Percentiles rank a stretch among this genome's conserved stretches.
These are phyloP conservation scores for Willisornis vidua DNA, from an alignment of 2,113 vertebrate species.

Conservation along the genomic window DNA sequence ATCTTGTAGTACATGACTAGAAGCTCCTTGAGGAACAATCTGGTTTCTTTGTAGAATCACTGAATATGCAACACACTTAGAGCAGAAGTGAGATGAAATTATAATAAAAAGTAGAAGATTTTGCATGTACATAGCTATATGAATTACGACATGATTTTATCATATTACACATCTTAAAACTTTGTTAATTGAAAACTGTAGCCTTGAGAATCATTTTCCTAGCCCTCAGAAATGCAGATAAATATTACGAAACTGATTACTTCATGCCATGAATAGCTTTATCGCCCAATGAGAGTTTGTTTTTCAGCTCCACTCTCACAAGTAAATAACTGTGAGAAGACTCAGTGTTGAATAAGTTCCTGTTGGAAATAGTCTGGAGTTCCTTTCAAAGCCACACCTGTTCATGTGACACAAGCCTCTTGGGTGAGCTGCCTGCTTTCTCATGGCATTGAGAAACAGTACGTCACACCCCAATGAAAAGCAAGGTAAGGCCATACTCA, in stretches of 20 bases:
- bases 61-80: neutral
- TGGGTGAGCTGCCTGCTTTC: neutral
- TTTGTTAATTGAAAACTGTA: neutral
- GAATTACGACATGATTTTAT: neutral
- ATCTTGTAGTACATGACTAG: neutral
- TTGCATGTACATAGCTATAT: neutral
- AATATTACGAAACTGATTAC: neutral
- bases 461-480: neutral
- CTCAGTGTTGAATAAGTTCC: neutral
- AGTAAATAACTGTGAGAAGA: neutral
- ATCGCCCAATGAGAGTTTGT: neutral
- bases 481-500: neutral
- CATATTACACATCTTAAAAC: neutral
- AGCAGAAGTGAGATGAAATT: neutral
- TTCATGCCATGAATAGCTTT: neutral
- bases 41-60: neutral
- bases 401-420: neutral
- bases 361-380: neutral
- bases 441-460: neutral
- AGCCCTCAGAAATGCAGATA: neutral
- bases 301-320: neutral
- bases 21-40: neutral
- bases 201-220: neutral
- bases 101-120: neutral
- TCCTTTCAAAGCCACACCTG: constrained; percentile 27